Evolutionary conservation across 2,888 invertebrate genomes (phyloP).

Genomic region (Clanis bilineata): DNA sequence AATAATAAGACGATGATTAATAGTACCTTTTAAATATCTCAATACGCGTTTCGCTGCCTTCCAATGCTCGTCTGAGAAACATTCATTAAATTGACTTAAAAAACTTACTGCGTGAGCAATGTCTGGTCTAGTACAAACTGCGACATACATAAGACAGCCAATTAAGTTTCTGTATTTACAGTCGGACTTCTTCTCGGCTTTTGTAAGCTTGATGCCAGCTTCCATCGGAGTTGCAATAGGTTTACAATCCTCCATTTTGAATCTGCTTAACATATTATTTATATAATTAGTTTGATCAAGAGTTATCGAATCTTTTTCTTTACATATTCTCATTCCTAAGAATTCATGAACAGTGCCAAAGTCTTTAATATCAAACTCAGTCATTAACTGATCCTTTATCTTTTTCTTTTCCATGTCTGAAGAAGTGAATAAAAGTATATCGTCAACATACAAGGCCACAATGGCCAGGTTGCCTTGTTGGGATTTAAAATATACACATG

Average conservation of each 20-base stretch:
- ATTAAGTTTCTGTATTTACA: background rate
- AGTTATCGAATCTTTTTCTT: background rate
- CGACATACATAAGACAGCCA: background rate
- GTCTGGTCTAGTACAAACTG: background rate
- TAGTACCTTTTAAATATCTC: constrained; percentile 5
- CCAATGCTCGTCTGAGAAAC: background rate
- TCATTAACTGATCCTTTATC: constrained; percentile 3
- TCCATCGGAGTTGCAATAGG: background rate
- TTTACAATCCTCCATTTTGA: background rate
- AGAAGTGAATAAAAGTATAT: constrained; percentile 22
- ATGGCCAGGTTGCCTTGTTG: constrained; percentile 2
- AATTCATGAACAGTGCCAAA: constrained; percentile 23
- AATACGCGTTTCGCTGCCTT: constrained; percentile 1
- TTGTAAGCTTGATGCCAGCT: too few relatives aligned
- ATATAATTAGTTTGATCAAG: background rate
- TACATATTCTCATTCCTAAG: constrained; percentile 23
- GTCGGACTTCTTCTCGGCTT: too few relatives aligned
- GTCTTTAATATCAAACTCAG: constrained; percentile 21
- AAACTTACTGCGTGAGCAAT: background rate
- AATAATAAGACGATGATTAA: background rate
- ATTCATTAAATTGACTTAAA: background rate
- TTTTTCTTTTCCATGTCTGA: constrained; percentile 16
- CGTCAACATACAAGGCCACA: constrained; percentile 24
- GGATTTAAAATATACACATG: constrained; percentile 20
- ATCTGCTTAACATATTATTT: background rate